Conservation (phyloP, 2,888 invertebrate genomes). For the Leistus spinibarbis region DNA sequence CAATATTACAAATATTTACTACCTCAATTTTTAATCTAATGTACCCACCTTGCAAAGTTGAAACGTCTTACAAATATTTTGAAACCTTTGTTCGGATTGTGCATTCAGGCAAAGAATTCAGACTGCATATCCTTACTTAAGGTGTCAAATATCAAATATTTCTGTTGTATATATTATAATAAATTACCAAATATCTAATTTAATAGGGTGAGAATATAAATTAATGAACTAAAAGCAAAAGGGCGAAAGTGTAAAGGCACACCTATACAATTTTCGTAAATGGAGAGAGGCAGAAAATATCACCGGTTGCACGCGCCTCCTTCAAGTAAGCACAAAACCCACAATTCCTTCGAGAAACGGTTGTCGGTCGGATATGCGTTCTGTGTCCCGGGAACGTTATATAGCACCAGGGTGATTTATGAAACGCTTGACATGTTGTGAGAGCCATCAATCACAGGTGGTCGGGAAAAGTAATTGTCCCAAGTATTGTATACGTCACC, state of each 20-base stretch:
- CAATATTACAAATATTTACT: no score
- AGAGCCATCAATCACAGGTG: conserved; percentile 39
- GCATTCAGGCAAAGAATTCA: background rate
- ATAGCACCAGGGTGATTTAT: conserved; percentile 36
- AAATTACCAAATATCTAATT: background rate
- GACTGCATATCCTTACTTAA: background rate
- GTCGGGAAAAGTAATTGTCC: conserved; percentile 39
- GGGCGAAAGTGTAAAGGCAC: background rate
- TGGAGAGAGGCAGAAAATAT: background rate
- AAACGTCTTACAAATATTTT: background rate
- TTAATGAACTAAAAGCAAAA: background rate
- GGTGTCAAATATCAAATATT: background rate
- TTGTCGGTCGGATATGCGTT: background rate
- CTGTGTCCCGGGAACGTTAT: background rate
- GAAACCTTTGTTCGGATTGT: background rate
- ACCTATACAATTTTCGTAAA: background rate
- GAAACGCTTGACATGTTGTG: conserved; percentile 35
- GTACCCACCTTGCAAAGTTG: background rate
- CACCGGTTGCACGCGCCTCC: background rate
- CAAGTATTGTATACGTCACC: conserved; percentile 37
- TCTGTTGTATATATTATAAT: background rate
- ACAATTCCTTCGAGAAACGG: background rate
- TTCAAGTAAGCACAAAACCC: background rate
- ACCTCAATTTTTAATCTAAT: no score
- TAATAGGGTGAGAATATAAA: background rate